Evolutionary conservation across 1,140 invertebrate species (phyloP), one percentile per base, ranked within the genome.

Genomic region (Anagrus nilaparvatae): DNA sequence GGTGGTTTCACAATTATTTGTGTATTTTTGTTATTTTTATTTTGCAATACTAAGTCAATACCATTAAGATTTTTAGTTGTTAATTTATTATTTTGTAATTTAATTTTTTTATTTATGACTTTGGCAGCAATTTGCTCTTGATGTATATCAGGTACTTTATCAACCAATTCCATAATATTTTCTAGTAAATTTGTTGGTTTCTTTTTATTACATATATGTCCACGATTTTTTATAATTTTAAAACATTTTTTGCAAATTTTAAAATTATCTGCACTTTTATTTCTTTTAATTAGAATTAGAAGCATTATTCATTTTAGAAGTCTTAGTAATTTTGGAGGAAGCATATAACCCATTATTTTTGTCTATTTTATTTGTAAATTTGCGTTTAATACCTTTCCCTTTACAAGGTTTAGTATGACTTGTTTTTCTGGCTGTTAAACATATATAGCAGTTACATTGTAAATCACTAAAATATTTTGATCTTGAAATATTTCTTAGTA

Each of bases 401-500:
- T n/a, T n/a, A n/a, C n/a, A n/a, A n/a, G n/a, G n/a, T n/a, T n/a
- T n/a, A n/a, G n/a, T n/a, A n/a, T n/a, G n/a, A n/a, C n/a, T n/a
- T 5, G 25, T 21, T 23, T 19, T 24, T n/a, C 36, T n/a, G n/a
- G n/a, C n/a, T 27, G 21, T 27, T 16, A 25, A 38, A 24, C 36
- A 38, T 24, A 38, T 38, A 16, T 24, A 38, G 17, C 36, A 38
- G 18, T 38, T 24, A 27, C 36, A 38, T 12, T 16, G 16, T 9
- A 13, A 5, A 31, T 38, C 23, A 25, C 13, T 24, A 24, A 23
- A 20, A 12, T 23, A 16, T n/a, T n/a, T n/a, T n/a, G n/a, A n/a
- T n/a, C n/a, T n/a, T n/a, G n/a, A n/a, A 23, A 23, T 38, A 21
- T 23, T 17, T 10, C n/a, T 21, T 27, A n/a, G 36, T 27, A 38